Evolutionary conservation across 1,140 invertebrate genomes (phyloP), one percentile per base, ranked within the genome.

Genomic region (Hestina assimilis): DNA sequence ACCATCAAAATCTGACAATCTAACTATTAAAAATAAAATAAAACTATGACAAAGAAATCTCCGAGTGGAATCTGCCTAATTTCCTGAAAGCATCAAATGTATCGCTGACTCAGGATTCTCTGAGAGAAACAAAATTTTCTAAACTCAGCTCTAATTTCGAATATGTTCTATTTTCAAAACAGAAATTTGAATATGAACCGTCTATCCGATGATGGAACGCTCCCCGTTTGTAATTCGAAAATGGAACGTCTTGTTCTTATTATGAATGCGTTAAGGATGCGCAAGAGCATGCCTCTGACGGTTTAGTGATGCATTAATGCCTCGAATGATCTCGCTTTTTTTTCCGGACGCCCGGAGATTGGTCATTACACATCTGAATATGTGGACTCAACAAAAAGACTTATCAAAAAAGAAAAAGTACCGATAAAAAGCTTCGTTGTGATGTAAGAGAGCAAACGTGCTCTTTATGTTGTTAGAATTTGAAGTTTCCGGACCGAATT

Each of bases 291-390:
- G 63, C 81, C 66, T 72, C 84, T 72, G 75, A 79, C 78, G 83
- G 82, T 84, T 87, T 86, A 83, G 80, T 83, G 81, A 83, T 85
- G 82, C 82, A 85, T 87, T 87, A 83, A 84, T 84, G 72, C 75
- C 56, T 72, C 71, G 72, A 76, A 78, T 78, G 75, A 76, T 82
- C 72, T 79, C 69, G 69, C 75, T 80, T 76, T 77, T 84, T 83
- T 81, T 78, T 59, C 74, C 64, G 69, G 59, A 70, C 75, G 75
- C 75, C 74, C 75, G 81, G 83, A 83, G 83, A 87, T 87, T 83
- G 82, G 73, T 87, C 80, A 81, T 84, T 84, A 83, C 79, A 79
- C 79, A 85, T 85, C 79, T 87, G 84, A 87, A 87, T 87, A 83
- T 83, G 75, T 79, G 75, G 74, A 77, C 71, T 69, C 59, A 55